Evolutionary conservation across 2,888 invertebrate species (phyloP).

Genomic region (Dysmachus trigonus): DNA sequence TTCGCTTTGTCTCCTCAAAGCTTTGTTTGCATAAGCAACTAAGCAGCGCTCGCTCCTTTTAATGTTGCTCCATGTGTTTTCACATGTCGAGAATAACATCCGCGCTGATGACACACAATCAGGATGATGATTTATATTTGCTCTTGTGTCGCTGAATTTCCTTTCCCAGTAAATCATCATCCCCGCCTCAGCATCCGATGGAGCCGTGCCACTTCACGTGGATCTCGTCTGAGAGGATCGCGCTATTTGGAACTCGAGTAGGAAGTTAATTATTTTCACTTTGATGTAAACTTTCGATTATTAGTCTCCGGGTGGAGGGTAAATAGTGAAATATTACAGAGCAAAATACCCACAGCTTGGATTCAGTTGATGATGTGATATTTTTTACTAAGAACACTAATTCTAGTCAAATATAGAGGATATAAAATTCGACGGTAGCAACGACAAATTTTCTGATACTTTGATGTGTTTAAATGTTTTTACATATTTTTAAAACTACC

Average conservation of each 20-base stretch:
- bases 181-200: neutral
- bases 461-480: no score
- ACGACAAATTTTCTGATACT: no score
- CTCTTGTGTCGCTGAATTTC: constrained; percentile 39
- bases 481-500: no score
- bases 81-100: constrained; percentile 32
- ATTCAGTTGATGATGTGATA: neutral
- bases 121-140: constrained; percentile 43
- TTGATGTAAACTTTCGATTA: constrained; percentile 41
- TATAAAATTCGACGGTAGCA: no score
- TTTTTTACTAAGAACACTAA: no score
- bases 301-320: neutral
- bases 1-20: constrained; percentile 42
- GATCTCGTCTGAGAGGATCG: neutral
- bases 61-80: constrained; percentile 36
- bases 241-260: constrained; percentile 16
- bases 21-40: constrained; percentile 42
- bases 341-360: neutral
- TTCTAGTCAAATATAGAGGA: no score
- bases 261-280: constrained; percentile 41
- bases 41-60: constrained; percentile 26
- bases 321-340: constrained; percentile 2
- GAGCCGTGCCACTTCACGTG: neutral
- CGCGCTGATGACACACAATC: constrained; percentile 32
- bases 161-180: constrained; percentile 22